A percentile compares a stretch with the other conserved stretches of the same genome.
phyloP scores from a whole-genome alignment of 1,140 invertebrate genomes.

The Scaptomyza montana region DNA sequence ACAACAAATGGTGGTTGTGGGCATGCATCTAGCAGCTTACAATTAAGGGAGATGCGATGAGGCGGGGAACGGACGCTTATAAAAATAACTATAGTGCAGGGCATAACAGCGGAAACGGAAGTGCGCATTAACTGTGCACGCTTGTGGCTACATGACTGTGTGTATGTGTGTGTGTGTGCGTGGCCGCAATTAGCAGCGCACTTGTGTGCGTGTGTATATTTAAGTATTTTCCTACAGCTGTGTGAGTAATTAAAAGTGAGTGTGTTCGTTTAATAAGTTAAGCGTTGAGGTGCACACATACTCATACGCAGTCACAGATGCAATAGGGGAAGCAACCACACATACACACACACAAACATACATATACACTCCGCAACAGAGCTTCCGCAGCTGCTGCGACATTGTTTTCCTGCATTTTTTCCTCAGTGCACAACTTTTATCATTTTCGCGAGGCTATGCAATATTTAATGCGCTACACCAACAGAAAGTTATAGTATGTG shows the following conservation, averaged over 20 bases:
- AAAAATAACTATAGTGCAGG: conserved; percentile 76
- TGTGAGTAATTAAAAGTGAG: conserved; percentile 79
- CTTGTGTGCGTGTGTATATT: conserved; percentile 50
- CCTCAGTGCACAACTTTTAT: conserved; percentile 26
- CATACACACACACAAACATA: conserved; percentile 9
- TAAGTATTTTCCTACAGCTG: conserved; percentile 50
- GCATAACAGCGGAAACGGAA: conserved; percentile 81
- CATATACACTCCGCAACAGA: conserved; percentile 7
- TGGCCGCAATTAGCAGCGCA: conserved; percentile 71
- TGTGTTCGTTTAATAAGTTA: conserved; percentile 79
- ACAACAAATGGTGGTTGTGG: conserved; percentile 6
- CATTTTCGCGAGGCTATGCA: conserved; percentile 11
- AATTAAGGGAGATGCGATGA: conserved; percentile 8
- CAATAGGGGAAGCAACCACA: not conserved
- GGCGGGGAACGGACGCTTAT: conserved; percentile 38
- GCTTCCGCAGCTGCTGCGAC: conserved; percentile 40
- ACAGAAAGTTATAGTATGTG: not conserved
- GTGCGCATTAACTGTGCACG: conserved; percentile 77
- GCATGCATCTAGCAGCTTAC: conserved; percentile 11
- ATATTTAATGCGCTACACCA: conserved; percentile 32
- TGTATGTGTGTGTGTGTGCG: conserved; percentile 36
- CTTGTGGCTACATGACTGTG: conserved; percentile 30
- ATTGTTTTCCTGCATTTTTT: conserved; percentile 39
- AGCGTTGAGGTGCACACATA: conserved; percentile 45
- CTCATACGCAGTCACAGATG: not conserved